These are phyloP conservation scores for Phymanthus crucifer DNA, from an alignment of 92 coral and sea anemone species.

Conservation along the genomic window DNA sequence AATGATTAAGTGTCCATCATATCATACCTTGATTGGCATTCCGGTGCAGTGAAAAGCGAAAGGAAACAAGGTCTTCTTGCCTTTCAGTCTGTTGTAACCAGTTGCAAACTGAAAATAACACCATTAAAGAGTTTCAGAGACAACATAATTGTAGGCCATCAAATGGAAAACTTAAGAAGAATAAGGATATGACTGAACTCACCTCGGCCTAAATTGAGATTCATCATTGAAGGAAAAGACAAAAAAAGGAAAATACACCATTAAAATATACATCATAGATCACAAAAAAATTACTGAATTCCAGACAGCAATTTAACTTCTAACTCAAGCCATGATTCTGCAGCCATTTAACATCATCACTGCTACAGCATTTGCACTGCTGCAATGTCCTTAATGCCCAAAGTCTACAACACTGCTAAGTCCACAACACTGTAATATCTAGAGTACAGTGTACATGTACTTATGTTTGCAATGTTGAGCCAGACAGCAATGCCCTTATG, in stretches of 20 bases:
- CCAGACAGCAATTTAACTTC: no score
- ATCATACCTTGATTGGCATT: constrained; percentile 96
- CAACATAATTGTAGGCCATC: neutral
- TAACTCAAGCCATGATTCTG: no score
- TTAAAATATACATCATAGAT: neutral
- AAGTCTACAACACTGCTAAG: no score
- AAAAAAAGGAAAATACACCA: constrained; percentile 1
- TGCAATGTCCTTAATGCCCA: no score
- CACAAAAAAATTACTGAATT: no score
- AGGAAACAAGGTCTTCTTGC: constrained; percentile 83
- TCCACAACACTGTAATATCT: no score
- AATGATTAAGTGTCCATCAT: neutral
- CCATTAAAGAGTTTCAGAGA: neutral
- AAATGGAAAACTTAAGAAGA: neutral
- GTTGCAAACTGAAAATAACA: constrained; percentile 72
- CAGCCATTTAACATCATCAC: no score
- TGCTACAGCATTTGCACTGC: no score
- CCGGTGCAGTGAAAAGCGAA: constrained; percentile 99
- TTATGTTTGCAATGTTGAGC: no score
- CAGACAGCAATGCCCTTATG: no score
- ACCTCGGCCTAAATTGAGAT: constrained; percentile 56
- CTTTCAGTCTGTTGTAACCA: constrained; percentile 87
- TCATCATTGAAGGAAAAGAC: constrained; percentile 16
- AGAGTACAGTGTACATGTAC: no score
- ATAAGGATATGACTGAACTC: neutral